Conservation (phyloP, 2,797 vertebrate genomes). For the Jordanella pulchra region DNA sequence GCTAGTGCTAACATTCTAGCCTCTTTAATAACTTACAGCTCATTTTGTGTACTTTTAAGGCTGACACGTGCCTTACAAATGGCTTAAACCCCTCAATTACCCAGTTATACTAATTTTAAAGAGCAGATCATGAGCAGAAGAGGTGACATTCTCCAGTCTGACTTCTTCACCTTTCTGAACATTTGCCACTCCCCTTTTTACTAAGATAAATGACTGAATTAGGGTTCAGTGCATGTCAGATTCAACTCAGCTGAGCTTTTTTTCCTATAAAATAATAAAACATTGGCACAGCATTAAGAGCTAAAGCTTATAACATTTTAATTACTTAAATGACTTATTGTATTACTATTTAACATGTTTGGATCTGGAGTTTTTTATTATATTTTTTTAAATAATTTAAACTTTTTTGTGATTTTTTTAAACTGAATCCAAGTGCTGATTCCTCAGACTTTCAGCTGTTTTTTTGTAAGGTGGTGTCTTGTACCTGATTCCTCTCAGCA, state of each 20-base stretch:
- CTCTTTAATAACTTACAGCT: conserved; percentile 19
- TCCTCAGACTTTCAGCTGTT: background rate
- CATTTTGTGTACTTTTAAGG: conserved; percentile 15
- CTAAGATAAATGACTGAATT: conserved; percentile 25
- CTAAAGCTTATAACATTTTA: conserved; percentile 10
- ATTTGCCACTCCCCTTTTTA: conserved; percentile 37
- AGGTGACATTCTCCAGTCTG: conserved; percentile 1
- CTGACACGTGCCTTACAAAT: background rate
- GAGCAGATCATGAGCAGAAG: background rate
- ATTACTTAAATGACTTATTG: background rate
- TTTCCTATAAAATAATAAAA: conserved; percentile 2
- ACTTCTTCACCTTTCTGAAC: conserved; percentile 19
- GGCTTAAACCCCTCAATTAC: background rate
- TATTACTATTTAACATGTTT: background rate
- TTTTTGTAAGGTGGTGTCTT: background rate
- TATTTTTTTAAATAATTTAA: background rate
- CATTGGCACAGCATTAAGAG: background rate
- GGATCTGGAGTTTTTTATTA: background rate
- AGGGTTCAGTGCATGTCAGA: conserved; percentile 22
- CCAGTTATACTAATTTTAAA: background rate
- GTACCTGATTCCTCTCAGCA: background rate
- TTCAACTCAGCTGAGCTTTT: conserved; percentile 3
- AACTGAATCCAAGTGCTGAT: background rate
- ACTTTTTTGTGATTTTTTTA: background rate
- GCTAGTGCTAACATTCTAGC: conserved; percentile 34